Base-by-base conservation (phyloP, 1,140 invertebrate species). In the Papilio xuthus region DNA sequence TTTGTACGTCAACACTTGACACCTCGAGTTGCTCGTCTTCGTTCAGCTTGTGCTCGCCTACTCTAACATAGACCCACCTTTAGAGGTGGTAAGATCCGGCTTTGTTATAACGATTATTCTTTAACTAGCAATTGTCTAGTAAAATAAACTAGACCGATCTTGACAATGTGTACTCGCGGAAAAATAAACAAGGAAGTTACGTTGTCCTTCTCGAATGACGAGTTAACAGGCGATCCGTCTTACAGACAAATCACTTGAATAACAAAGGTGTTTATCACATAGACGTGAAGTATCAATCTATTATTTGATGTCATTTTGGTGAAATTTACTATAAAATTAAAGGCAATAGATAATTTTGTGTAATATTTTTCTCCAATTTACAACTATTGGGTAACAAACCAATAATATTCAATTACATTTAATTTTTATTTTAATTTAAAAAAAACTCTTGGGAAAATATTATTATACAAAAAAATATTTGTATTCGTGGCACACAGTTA, bases 201-300 rank as follows among this genome's bases (percentile, higher is more conserved):
- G 50, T 37, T 53, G 50, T 53, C 50, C 50, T 53, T 53, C 50
- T 53, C 50, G 50, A 20, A 53, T 53, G 50, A 1, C 50, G 50
- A 53, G 50, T 53, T 53, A 53, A 20, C 50, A 53, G 50, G n/a
- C 7, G 50, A 53, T 53, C 50, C 50, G 50, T 53, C 50, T 53
- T 53, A 53, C 50, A 1, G 50, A 37, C 32, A 7, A 53, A 53
- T 53, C 50, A 53, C n/a, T 53, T 18, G 8, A 53, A 7, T 53
- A 53, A 53, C 50, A 53, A 53, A 53, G 50, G 50, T 50, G 42
- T 44, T 44, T 44, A 44, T 44, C 42, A 44, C 13, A 10, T 6
- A 37, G 32, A 44, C 42, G 42, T 44, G 42, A 44, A 2, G 42
- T 50, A 50, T 50, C 47, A 50, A 44, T 44, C 12, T 13, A 44